These are phyloP conservation scores for Drosophila subobscura DNA, from an alignment of 1,140 invertebrate species.

Conservation along the genomic window DNA sequence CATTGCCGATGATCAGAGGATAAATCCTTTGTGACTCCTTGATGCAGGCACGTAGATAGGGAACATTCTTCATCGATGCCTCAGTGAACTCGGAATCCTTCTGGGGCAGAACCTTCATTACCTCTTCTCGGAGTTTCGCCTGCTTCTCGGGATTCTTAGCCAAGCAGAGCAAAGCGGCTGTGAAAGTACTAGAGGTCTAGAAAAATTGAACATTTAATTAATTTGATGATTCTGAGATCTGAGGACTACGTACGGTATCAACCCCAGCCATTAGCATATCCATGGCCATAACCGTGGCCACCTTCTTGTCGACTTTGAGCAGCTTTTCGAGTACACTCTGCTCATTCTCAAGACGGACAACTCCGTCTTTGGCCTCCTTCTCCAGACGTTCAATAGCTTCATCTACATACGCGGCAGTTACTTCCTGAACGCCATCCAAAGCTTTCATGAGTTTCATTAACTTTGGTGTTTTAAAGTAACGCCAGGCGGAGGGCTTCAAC, in stretches of 20 bases:
- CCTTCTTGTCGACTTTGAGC: slow-evolving; percentile 83
- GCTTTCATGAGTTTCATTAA: slow-evolving; percentile 85
- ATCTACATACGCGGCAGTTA: slow-evolving; percentile 54
- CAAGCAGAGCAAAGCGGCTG: slow-evolving; percentile 77
- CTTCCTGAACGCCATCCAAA: slow-evolving; percentile 70
- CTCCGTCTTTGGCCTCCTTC: slow-evolving; percentile 48
- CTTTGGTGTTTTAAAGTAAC: slow-evolving; percentile 85
- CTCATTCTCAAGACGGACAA: slow-evolving; percentile 68
- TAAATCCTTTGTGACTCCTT: slow-evolving; percentile 86
- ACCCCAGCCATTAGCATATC: slow-evolving; percentile 79
- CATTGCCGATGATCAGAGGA: slow-evolving; percentile 85
- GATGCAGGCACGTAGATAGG: slow-evolving; percentile 87
- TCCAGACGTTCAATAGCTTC: slow-evolving; percentile 65
- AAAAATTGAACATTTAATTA: background rate
- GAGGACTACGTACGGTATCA: slow-evolving; percentile 59
- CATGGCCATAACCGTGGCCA: slow-evolving; percentile 81
- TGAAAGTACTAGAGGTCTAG: slow-evolving; percentile 57
- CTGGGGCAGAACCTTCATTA: slow-evolving; percentile 84
- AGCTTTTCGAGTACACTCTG: slow-evolving; percentile 79
- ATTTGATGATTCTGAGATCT: background rate
- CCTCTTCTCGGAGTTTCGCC: slow-evolving; percentile 87
- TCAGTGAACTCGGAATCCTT: slow-evolving; percentile 84
- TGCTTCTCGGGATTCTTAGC: slow-evolving; percentile 88
- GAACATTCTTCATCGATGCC: slow-evolving; percentile 85
- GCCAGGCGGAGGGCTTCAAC: slow-evolving; percentile 87